Conservation (phyloP, 2,888 invertebrate genomes). For the Perithous albicinctus region DNA sequence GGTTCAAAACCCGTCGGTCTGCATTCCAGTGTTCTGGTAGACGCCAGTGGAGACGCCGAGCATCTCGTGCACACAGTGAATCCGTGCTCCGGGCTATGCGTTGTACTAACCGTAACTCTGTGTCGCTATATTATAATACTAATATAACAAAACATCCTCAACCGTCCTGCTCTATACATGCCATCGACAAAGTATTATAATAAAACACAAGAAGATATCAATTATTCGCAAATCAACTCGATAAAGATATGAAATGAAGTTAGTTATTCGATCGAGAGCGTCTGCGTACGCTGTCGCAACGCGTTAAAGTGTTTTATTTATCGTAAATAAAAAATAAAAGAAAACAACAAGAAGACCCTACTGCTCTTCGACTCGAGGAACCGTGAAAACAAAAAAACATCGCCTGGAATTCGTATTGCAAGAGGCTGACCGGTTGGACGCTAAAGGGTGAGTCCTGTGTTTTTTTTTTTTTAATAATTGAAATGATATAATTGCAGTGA, state of each 20-base stretch:
- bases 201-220: background rate
- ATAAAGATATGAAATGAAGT: background rate
- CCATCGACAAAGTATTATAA: background rate
- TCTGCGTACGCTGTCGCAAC: slow-evolving; percentile 32
- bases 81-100: slow-evolving; percentile 50
- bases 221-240: background rate
- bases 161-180: background rate
- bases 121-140: no score
- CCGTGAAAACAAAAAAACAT: slow-evolving; percentile 13
- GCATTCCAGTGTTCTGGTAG: slow-evolving; percentile 84
- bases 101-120: background rate
- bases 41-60: slow-evolving; percentile 79
- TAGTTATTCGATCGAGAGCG: slow-evolving; percentile 42
- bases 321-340: background rate
- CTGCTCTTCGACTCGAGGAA: background rate
- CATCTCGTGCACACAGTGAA: slow-evolving; percentile 64
- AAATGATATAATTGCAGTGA: background rate
- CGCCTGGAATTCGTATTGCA: slow-evolving; percentile 17
- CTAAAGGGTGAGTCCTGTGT: slow-evolving; percentile 74
- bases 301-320: slow-evolving; percentile 19
- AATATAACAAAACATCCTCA: no score
- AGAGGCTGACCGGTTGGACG: slow-evolving; percentile 46
- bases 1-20: slow-evolving; percentile 83
- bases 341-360: background rate
- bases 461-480: background rate